Percentiles rank a stretch among this genome's conserved stretches.
Conservation (phyloP, 2,888 invertebrate genomes). For the Pocota personata region DNA sequence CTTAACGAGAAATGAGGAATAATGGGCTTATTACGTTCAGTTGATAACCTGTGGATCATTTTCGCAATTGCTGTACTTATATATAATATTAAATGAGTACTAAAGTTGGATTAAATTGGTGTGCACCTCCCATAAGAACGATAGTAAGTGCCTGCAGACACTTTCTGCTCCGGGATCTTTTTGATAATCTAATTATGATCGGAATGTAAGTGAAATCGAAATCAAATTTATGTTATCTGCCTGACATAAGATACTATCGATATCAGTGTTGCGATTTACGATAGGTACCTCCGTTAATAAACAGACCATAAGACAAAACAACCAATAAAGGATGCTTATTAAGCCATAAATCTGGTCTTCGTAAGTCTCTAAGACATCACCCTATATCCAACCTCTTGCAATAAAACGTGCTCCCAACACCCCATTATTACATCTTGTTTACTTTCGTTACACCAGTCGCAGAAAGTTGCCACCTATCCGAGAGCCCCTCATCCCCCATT, state of each 20-base stretch:
- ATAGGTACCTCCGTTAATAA: background rate
- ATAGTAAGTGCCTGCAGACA: no score
- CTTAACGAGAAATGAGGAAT: no score
- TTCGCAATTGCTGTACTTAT: no score
- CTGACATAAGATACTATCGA: background rate
- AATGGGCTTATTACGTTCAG: no score
- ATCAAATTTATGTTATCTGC: background rate
- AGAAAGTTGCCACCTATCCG: conserved; percentile 17
- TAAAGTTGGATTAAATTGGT: no score
- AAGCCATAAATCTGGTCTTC: conserved; percentile 5
- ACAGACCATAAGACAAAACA: background rate
- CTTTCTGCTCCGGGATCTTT: no score
- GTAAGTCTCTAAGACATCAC: background rate
- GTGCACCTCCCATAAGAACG: no score
- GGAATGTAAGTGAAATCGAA: background rate
- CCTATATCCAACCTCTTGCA: background rate
- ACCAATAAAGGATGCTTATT: conserved; percentile 9
- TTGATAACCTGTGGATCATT: no score
- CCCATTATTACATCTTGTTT: conserved; percentile 36
- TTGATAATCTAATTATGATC: background rate
- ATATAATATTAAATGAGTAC: no score
- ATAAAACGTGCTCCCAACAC: background rate
- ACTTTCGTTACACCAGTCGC: conserved; percentile 22
- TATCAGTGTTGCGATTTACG: background rate
- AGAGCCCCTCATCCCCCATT: background rate